Percentiles rank a stretch among this genome's conserved stretches.
Conservation (phyloP, 2,888 invertebrate genomes). For the Meghimatium bilineatum region DNA sequence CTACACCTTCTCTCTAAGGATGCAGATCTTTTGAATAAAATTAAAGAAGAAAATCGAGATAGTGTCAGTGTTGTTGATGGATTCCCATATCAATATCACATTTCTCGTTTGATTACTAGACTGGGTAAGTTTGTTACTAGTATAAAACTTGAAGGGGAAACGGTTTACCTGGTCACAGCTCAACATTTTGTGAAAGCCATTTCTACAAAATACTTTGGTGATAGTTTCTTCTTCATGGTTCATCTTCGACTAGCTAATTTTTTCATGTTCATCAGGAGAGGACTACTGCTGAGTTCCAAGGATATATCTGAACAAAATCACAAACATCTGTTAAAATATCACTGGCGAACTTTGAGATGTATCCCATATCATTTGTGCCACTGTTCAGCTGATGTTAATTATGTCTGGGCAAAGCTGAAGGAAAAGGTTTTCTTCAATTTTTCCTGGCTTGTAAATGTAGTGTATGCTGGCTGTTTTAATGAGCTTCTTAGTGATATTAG, state of each 20-base stretch:
- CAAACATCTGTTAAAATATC: conserved; percentile 45
- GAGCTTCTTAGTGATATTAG: conserved; percentile 52
- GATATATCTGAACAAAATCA: conserved; percentile 51
- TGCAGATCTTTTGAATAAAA: conserved; percentile 49
- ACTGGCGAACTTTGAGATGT: conserved; percentile 54
- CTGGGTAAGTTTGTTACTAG: conserved; percentile 48
- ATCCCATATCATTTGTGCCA: conserved; percentile 55
- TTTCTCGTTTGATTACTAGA: conserved; percentile 47
- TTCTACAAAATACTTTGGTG: conserved; percentile 45
- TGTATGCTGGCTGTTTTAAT: conserved; percentile 53
- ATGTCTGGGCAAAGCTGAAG: conserved; percentile 51
- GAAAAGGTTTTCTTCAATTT: conserved; percentile 54
- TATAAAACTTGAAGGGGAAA: conserved; percentile 54
- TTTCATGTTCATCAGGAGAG: conserved; percentile 53
- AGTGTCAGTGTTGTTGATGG: conserved; percentile 53
- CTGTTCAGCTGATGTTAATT: conserved; percentile 43
- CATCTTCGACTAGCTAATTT: conserved; percentile 53
- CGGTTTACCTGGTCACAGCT: conserved; percentile 43
- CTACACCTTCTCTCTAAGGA: conserved; percentile 51
- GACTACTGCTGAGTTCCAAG: conserved; percentile 51
- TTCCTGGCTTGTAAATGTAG: conserved; percentile 53
- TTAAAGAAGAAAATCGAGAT: conserved; percentile 50
- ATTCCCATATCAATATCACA: conserved; percentile 53
- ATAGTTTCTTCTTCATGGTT: conserved; percentile 45
- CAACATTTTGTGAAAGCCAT: conserved; percentile 42